Base-by-base conservation (phyloP, 1,140 invertebrate genomes). In the Cardiocondyla obscurior region DNA sequence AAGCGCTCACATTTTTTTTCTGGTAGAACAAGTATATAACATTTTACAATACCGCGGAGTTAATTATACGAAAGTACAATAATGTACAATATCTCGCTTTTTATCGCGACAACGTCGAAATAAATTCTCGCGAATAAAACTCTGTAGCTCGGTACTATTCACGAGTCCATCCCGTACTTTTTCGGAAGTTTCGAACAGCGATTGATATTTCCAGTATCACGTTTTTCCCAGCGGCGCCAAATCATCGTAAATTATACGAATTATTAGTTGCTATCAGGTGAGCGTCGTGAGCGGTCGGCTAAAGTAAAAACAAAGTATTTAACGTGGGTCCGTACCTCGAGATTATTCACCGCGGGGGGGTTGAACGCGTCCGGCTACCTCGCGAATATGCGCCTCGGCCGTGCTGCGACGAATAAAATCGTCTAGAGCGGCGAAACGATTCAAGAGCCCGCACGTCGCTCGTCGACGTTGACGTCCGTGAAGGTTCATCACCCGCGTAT, bases 391-490 rank as follows among this genome's bases (percentile, higher is more conserved):
- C 19, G 14, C 22, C 57, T 39, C 57, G 25, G 16, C 22, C 33
- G 19, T 16, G 28, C 19, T 39, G 6, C 49, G 49, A 60, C 22
- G 60, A 65, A 74, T 81, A 46, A 62, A 25, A 74, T 82, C 58
- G 25, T 51, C n/a, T 25, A 49, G 39, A 42, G 39, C 12, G 42
- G 10, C 25, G 42, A 44, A 30, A 28, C 42, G 33, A 58, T 73
- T 58, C 53, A 39, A 73, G 36, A 73, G 46, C 16, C 16, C 16
- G 46, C 44, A 51, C 44, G 44, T 51, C 19, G 36, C 42, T 44
- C 69, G 33, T 25, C 57, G 12, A 19, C 58, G 51, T 22, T 86
- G 85, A 87, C 77, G 65, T 51, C 85, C 85, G 85, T 87, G 85
- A 86, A 87, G 69, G 60, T 87, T 36, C 44, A 83, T 79, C 81